Base-by-base conservation (phyloP, 2,888 invertebrate genomes). In the Machimus atricapillus region DNA sequence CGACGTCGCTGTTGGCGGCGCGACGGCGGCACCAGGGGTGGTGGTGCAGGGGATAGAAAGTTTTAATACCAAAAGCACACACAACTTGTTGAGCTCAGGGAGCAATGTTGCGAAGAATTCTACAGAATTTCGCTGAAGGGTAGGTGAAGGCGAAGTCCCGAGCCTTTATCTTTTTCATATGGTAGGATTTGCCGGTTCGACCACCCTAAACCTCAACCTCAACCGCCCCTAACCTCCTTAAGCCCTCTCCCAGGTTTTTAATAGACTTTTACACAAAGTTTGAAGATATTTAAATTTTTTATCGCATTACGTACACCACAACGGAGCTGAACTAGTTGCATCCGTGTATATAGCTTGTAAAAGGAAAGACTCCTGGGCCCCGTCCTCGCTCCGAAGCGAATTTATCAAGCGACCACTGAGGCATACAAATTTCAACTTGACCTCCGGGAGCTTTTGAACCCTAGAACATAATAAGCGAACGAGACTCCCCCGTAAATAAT, bases 81-180 rank as follows among this genome's bases (percentile, higher is more conserved):
- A 74, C 74, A 85, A 85, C 85, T 85, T 85, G 85, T 85, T 85
- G 85, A 85, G 74, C 85, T 85, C 16, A 7, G 85, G 85, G 46
- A 74, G 74, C 43, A 74, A 74, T 85, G 74, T 85, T 85, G 40
- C 73, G 43, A 74, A 85, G 43, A 73, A 46, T 85, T 66, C 31
- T 66, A 16, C 66, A 66, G 40, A 66, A 37, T 66, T 66, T 2
- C 40, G n/a, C 23, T 66, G 31, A 31, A 34, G 34, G 34, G 34
- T 0, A 34, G 34, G 7, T 5, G 4, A 14, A 46, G 31, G 74
- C 4, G 12, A 9, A 43, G n/a, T 23, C 23, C 58, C 12, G 23
- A n/a, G 74, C 40, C 43, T 85, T 43, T 85, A 74, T 74, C 74
- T 73, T 74, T 74, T 43, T 31, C 73, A 23, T 74, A 73, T 66